Evolutionary conservation across 2,113 vertebrate species (phyloP), one percentile per base, ranked within the genome.

Genomic region (Heliornis fulica): DNA sequence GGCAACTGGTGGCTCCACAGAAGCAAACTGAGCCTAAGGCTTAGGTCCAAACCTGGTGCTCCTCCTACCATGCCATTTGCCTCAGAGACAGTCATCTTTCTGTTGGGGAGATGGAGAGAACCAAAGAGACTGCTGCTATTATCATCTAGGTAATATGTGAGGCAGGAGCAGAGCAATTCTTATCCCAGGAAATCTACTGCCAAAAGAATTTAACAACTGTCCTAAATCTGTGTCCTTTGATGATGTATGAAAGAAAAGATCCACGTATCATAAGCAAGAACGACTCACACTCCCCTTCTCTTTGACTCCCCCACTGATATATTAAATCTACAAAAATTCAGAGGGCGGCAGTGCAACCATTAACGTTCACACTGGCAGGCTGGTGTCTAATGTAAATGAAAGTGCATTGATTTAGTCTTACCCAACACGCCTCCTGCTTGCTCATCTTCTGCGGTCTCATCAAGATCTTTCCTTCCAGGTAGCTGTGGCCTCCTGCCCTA

Each of bases 341-440:
- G 50, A 93, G 96, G 92, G 90, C 84, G 66, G 83, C 56, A 68
- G 89, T 20, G 76, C 82, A 84, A 36, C 85, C 69, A 41, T 88
- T 41, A 94, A 74, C 29, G 96, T 74, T 66, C 63, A 75, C 93
- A 38, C 43, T 71, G 77, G 83, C 69, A 38, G 91, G 34, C 77
- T 94, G 86, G 31, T 63, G 96, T 69, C 93, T 96, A 93, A 97
- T 93, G 95, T 72, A 94, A 97, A 96, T 95, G 89, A 95, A 74
- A 66, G 87, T 32, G 11, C 85, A 61, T 59, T 68, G 94, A 96
- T 94, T 96, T 79, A 92, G 90, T 69, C 96, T 82, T 95, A 75
- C 89, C 83, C 96, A 83, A 68, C 75, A 51, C n/a, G 90, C 87
- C 61, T 89, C 81, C 15, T 5, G 70, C 34, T 63, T 48, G 65